These are phyloP conservation scores for Exocentrus adspersus DNA, from an alignment of 2,888 invertebrate species.

Conservation along the genomic window DNA sequence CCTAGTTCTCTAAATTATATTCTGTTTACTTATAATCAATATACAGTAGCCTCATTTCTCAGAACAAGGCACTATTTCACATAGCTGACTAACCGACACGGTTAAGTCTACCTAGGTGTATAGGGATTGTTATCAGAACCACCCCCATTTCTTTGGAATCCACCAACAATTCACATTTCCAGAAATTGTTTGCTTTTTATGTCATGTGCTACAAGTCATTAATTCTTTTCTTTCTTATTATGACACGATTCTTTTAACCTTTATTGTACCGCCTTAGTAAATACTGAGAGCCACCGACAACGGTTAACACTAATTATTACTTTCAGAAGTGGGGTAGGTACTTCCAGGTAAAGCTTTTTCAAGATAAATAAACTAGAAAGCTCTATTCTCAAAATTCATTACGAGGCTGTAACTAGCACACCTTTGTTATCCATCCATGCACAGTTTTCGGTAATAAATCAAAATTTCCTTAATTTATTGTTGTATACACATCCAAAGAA, in stretches of 20 bases:
- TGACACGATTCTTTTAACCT: slow-evolving; percentile 10
- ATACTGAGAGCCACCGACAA: slow-evolving; percentile 15
- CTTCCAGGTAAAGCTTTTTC: slow-evolving; percentile 3
- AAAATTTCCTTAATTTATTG: neutral
- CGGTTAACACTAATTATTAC: neutral
- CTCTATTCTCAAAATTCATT: slow-evolving; percentile 3
- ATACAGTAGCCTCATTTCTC: slow-evolving; percentile 24
- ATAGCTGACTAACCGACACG: slow-evolving; percentile 16
- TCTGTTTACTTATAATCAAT: slow-evolving; percentile 22
- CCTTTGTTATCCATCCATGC: neutral
- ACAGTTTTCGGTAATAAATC: neutral
- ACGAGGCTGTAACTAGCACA: neutral
- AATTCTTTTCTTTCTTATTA: slow-evolving; percentile 12
- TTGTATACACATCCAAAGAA: neutral
- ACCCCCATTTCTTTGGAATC: slow-evolving; percentile 21
- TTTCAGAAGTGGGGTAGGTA: neutral
- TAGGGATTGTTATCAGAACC: slow-evolving; percentile 22
- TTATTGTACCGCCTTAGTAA: slow-evolving; percentile 15
- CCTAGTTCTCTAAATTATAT: slow-evolving; percentile 24
- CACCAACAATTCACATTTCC: slow-evolving; percentile 18
- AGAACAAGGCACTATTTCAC: slow-evolving; percentile 25
- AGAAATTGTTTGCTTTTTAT: slow-evolving; percentile 17
- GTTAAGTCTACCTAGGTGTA: slow-evolving; percentile 9
- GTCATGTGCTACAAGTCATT: slow-evolving; percentile 18
- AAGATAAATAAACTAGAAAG: neutral